Evolutionary conservation across 2,888 invertebrate species (phyloP).

Genomic region (Lasioglossum zephyrum): DNA sequence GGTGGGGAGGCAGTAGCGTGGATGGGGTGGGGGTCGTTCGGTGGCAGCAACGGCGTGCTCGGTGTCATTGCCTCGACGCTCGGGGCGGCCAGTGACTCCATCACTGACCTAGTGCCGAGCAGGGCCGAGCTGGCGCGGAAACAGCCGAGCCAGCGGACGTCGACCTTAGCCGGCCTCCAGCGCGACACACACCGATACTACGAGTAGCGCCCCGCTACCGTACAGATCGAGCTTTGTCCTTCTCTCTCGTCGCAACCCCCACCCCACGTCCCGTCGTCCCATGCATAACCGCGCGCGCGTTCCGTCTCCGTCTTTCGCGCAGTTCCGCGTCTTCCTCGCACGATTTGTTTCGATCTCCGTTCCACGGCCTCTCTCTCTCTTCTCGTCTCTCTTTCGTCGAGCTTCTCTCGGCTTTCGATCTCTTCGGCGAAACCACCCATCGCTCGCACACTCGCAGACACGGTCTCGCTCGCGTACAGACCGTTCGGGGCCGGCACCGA

Average conservation of each 20-base stretch:
- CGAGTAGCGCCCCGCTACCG: slow-evolving; percentile 69
- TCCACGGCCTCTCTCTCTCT: neutral
- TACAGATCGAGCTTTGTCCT: slow-evolving; percentile 67
- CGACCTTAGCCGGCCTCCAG: slow-evolving; percentile 81
- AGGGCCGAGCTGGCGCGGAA: slow-evolving; percentile 74
- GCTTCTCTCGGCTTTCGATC: slow-evolving; percentile 35
- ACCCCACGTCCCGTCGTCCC: neutral
- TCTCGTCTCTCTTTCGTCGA: slow-evolving; percentile 43
- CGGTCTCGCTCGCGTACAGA: neutral
- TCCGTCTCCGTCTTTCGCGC: slow-evolving; percentile 29
- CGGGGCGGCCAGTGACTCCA: slow-evolving; percentile 85
- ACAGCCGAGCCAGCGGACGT: slow-evolving; percentile 77
- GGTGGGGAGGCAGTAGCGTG: slow-evolving; percentile 12
- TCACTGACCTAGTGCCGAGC: slow-evolving; percentile 84
- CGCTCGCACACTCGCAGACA: neutral
- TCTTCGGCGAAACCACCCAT: slow-evolving; percentile 35
- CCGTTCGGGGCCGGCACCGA: slow-evolving; percentile 12
- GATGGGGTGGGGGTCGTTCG: slow-evolving; percentile 61
- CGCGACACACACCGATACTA: slow-evolving; percentile 73
- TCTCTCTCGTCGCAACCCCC: slow-evolving; percentile 55
- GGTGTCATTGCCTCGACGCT: slow-evolving; percentile 85
- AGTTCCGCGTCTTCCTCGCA: slow-evolving; percentile 12
- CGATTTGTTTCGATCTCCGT: slow-evolving; percentile 49
- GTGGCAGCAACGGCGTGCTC: slow-evolving; percentile 77
- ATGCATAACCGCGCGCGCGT: neutral